phyloP scores from a whole-genome alignment of 2,888 invertebrate genomes.

The Mimachlamys varia region DNA sequence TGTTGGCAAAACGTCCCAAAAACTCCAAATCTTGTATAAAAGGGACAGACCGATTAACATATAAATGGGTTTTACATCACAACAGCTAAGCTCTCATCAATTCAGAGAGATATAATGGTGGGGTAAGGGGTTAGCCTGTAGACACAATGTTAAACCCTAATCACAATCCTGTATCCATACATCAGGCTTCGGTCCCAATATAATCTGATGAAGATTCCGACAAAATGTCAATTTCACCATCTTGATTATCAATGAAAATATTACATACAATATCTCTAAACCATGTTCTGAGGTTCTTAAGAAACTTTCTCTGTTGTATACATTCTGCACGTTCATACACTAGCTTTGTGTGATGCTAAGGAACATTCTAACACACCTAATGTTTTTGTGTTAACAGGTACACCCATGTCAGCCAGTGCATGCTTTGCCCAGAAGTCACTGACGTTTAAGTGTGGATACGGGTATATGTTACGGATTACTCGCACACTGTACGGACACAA shows the following conservation, averaged over 20 bases:
- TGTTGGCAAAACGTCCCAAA: neutral
- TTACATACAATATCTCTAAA: neutral
- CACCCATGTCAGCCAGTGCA: conserved; percentile 59
- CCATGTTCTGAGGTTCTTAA: neutral
- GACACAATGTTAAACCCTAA: neutral
- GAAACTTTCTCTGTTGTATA: neutral
- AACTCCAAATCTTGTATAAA: neutral
- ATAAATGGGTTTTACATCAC: neutral
- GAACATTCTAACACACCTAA: neutral
- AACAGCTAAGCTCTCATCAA: neutral
- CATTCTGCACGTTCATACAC: neutral
- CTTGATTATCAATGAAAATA: neutral
- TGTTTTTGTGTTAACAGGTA: conserved; percentile 56
- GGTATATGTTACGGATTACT: conserved; percentile 74
- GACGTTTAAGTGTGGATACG: conserved; percentile 71
- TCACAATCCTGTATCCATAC: neutral
- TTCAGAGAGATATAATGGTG: neutral
- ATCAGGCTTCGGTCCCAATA: neutral
- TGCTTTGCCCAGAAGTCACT: conserved; percentile 70
- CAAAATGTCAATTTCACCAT: neutral
- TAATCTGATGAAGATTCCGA: neutral
- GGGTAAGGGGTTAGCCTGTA: neutral
- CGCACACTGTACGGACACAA: conserved; percentile 76
- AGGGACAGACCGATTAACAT: neutral
- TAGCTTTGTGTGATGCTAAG: no score